A percentile compares a stretch with the other conserved stretches of the same genome.
Conservation (phyloP, 2,888 invertebrate genomes). For the Meteorus cinctellus region DNA sequence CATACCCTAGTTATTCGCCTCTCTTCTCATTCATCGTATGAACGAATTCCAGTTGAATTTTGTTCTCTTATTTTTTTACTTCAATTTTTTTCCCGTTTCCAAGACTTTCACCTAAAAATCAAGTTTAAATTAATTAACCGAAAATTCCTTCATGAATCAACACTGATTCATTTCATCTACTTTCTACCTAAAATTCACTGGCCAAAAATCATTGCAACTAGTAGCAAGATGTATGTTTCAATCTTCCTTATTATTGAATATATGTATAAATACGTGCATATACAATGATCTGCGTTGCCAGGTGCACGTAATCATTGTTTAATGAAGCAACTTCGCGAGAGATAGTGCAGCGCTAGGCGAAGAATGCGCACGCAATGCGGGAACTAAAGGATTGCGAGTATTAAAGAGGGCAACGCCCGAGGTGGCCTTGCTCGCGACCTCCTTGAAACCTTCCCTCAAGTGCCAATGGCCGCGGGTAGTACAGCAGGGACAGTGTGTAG, state of each 20-base stretch:
- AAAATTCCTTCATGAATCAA: not conserved
- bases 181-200: too few species aligned
- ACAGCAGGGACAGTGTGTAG: not conserved
- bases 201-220: not conserved
- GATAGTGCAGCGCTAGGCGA: constrained; percentile 30
- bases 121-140: constrained; percentile 15
- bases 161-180: not conserved
- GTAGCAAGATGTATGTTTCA: too few species aligned
- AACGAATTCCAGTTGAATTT: not conserved
- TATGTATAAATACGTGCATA: too few species aligned
- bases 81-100: not conserved
- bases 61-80: not conserved
- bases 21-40: constrained; percentile 15
- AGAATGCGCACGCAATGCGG: constrained; percentile 45
- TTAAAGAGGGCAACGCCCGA: constrained; percentile 69
- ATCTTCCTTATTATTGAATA: not conserved
- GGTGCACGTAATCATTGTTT: constrained; percentile 1
- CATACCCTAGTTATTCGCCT: constrained; percentile 17
- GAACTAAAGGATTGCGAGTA: constrained; percentile 45
- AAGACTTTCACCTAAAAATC: constrained; percentile 18
- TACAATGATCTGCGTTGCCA: not conserved
- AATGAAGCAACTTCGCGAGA: constrained; percentile 14
- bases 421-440: constrained; percentile 72
- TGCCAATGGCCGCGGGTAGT: constrained; percentile 17
- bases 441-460: constrained; percentile 58